Conservation (phyloP, 2,113 vertebrate species). For the Anhinga rufa region DNA sequence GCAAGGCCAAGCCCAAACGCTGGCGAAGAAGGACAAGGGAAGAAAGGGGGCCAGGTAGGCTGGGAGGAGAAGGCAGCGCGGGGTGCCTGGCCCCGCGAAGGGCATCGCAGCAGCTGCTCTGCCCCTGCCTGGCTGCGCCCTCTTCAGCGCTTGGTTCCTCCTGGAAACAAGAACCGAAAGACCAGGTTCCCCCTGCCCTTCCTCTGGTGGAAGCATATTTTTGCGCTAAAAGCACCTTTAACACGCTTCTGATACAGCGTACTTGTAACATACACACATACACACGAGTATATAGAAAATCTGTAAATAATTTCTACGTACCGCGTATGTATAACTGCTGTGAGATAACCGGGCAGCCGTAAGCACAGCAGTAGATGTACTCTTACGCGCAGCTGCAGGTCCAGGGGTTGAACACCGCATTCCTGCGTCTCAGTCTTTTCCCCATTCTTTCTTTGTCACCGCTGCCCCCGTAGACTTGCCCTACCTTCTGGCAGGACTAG, state of each 20-base stretch:
- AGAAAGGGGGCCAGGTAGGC: not conserved
- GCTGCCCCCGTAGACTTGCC: not conserved
- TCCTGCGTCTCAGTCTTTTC: not conserved
- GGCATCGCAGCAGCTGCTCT: not conserved
- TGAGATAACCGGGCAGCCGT: fast-evolving
- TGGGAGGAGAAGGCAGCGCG: too few relatives aligned
- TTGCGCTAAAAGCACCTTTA: not conserved
- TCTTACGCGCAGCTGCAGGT: not conserved
- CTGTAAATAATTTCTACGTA: not conserved
- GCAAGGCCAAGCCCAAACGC: not conserved
- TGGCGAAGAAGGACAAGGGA: not conserved
- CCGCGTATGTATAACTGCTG: fast-evolving
- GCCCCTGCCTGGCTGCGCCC: too few relatives aligned
- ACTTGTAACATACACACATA: fast-evolving
- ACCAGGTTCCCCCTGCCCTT: not conserved
- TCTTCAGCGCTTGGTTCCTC: not conserved
- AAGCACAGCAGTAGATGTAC: not conserved
- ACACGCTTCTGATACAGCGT: not conserved
- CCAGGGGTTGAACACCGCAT: not conserved
- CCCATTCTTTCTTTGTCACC: not conserved
- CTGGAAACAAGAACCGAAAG: too few relatives aligned
- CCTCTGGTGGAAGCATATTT: fast-evolving
- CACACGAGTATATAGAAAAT: too few relatives aligned
- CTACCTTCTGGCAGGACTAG: not conserved
- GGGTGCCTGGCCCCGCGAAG: not conserved